These are phyloP conservation scores for Acanthurus leucopareius DNA, from an alignment of 2,797 vertebrate genomes.

Conservation along the genomic window DNA sequence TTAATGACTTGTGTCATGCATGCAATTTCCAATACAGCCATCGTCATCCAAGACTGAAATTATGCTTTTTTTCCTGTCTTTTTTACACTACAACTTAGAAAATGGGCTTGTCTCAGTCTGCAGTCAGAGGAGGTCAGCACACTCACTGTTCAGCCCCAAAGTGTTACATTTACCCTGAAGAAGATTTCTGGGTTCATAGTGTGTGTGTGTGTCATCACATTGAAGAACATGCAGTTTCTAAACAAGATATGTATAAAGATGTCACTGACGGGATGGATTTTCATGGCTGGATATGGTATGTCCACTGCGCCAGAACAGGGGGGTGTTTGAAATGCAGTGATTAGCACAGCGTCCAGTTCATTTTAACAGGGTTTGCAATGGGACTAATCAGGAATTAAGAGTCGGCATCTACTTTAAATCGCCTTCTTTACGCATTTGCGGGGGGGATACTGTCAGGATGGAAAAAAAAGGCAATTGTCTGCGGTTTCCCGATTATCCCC, in stretches of 20 bases:
- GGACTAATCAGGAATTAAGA: conserved; percentile 91
- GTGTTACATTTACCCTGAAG: conserved; percentile 68
- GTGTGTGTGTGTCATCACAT: conserved; percentile 56
- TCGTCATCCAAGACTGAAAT: conserved; percentile 4
- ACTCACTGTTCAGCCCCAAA: conserved; percentile 39
- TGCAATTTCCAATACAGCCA: conserved; percentile 11
- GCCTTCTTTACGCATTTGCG: conserved; percentile 80
- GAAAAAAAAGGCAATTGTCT: conserved; percentile 91
- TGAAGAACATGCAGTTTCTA: conserved; percentile 44
- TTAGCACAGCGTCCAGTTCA: conserved; percentile 88
- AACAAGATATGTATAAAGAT: conserved; percentile 51
- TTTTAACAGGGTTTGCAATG: conserved; percentile 88
- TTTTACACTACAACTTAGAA: conserved; percentile 14
- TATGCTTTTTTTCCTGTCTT: neutral
- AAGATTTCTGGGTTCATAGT: conserved; percentile 43
- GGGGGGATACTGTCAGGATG: conserved; percentile 86
- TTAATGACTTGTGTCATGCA: conserved; percentile 63
- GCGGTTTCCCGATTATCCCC: conserved; percentile 88
- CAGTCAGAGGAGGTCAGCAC: conserved; percentile 50
- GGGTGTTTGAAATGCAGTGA: conserved; percentile 80
- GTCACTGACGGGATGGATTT: conserved; percentile 52
- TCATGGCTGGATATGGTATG: conserved; percentile 42
- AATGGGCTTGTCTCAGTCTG: conserved; percentile 32
- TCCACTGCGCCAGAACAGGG: conserved; percentile 46
- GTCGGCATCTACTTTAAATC: conserved; percentile 87